Evolutionary conservation across 2,113 vertebrate species (phyloP).

Genomic region (Excalfactoria chinensis): DNA sequence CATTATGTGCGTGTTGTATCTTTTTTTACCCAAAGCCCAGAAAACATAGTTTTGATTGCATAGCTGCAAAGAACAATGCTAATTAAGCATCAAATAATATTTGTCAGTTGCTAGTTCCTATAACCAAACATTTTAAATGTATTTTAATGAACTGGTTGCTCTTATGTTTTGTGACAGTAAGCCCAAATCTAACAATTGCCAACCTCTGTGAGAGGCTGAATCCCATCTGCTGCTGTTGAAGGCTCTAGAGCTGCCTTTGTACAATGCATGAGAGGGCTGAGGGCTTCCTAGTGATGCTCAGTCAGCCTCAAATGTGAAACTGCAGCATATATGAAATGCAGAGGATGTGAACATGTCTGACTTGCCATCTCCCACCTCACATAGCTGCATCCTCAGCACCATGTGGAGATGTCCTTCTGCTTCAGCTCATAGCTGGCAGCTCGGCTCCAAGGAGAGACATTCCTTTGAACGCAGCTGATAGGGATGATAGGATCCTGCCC

Average conservation of each 20-base stretch:
- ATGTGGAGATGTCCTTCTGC: fast-evolving
- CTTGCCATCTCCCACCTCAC: not conserved
- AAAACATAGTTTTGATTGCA: not conserved
- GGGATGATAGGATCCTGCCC: not conserved
- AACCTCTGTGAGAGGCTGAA: not conserved
- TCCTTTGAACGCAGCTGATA: not conserved
- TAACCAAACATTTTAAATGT: not conserved
- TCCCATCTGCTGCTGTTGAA: not conserved
- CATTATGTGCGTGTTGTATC: not conserved
- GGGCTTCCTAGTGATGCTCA: not conserved
- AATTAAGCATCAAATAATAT: not conserved
- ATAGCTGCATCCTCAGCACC: not conserved
- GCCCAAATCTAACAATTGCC: not conserved
- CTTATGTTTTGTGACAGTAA: not conserved
- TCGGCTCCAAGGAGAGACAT: not conserved
- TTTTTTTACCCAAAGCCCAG: not conserved
- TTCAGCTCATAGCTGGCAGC: not conserved
- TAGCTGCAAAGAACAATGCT: not conserved
- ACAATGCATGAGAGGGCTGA: not conserved
- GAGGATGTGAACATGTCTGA: not conserved
- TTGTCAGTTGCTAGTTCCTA: fast-evolving
- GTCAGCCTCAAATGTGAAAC: not conserved
- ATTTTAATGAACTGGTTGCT: not conserved
- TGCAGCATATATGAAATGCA: not conserved
- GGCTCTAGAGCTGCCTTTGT: not conserved